A percentile compares a stretch with the other conserved stretches of the same genome.
Conservation (phyloP, 2,113 vertebrate genomes). For the Limnothrissa miodon region DNA sequence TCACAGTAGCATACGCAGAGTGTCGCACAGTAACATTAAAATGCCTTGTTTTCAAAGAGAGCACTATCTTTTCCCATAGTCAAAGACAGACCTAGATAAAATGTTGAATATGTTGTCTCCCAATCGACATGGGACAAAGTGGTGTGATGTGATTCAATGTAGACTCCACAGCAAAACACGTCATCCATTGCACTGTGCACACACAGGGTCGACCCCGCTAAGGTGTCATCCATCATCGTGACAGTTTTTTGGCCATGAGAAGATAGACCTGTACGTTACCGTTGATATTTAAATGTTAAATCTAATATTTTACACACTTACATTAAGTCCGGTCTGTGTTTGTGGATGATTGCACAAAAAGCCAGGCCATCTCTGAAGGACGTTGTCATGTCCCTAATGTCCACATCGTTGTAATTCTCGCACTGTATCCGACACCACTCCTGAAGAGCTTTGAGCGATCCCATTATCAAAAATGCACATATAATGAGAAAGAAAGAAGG, state of each 20-base stretch:
- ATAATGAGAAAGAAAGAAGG: neutral
- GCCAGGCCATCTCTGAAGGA: constrained; percentile 94
- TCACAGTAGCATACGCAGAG: too few species aligned
- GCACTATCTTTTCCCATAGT: too few species aligned
- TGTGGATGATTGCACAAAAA: constrained; percentile 95
- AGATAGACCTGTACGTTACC: neutral
- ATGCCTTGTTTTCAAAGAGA: too few species aligned
- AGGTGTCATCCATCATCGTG: neutral
- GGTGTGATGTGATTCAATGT: neutral
- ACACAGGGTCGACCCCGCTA: neutral
- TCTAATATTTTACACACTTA: constrained; percentile 70
- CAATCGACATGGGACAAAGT: neutral
- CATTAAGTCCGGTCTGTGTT: constrained; percentile 90
- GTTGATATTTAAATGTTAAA: neutral
- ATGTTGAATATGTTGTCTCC: neutral
- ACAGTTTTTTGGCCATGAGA: neutral
- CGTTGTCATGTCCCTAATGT: constrained; percentile 85
- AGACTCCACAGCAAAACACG: neutral
- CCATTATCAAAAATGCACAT: constrained; percentile 61
- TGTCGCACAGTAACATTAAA: too few species aligned
- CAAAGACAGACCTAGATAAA: neutral
- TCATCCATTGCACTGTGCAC: neutral
- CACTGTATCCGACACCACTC: constrained; percentile 91
- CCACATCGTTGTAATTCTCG: constrained; percentile 82
- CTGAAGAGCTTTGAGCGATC: constrained; percentile 86